Conservation (phyloP, 2,888 invertebrate genomes). For the Lagria hirta region DNA sequence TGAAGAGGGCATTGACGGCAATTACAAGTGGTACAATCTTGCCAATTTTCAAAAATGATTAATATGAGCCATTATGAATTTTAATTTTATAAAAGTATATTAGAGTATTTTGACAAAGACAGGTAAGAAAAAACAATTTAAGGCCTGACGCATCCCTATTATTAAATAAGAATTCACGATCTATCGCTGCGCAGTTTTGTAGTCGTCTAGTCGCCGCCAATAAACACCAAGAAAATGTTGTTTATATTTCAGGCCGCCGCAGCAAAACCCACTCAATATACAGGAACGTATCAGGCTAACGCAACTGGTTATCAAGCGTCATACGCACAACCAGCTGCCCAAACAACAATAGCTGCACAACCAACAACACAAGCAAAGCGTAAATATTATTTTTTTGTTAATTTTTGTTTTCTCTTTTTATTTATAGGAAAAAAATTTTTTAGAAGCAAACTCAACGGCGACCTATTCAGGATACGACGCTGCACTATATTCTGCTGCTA, state of each 20-base stretch:
- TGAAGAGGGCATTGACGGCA: no score
- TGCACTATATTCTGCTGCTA: constrained; percentile 92
- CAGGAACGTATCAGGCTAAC: constrained; percentile 62
- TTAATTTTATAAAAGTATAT: no score
- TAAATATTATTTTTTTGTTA: no score
- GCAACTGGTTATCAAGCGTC: constrained; percentile 56
- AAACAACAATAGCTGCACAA: constrained; percentile 61
- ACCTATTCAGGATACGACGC: constrained; percentile 89
- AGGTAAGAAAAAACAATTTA: no score
- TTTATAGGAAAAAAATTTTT: constrained; percentile 38
- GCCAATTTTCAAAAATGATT: no score
- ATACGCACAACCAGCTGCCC: constrained; percentile 57
- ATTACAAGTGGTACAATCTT: no score
- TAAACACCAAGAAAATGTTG: constrained; percentile 10
- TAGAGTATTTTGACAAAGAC: no score
- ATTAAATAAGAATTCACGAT: no score
- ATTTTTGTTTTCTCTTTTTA: no score
- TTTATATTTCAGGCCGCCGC: constrained; percentile 45
- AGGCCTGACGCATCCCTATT: no score
- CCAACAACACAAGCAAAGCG: constrained; percentile 61
- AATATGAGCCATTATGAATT: no score
- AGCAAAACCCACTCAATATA: constrained; percentile 61
- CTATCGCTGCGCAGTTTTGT: neutral
- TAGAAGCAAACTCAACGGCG: constrained; percentile 65
- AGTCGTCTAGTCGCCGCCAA: neutral